Evolutionary conservation across 30 jellyfish, hydroid and myxozoan species (phyloP).

Genomic region (Hydra vulgaris): DNA sequence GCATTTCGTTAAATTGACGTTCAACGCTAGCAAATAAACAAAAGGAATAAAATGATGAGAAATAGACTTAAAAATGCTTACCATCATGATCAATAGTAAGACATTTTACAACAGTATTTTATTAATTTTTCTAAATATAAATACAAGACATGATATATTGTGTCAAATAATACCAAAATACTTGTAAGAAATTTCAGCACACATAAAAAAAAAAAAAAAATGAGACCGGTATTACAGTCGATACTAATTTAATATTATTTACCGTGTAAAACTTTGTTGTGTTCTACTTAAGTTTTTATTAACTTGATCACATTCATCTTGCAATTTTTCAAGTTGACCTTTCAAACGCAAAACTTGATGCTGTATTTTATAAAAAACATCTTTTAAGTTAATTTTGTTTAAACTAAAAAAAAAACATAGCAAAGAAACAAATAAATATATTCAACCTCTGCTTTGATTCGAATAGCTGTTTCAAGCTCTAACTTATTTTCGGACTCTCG

Average conservation of each 20-base stretch:
- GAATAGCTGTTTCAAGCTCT: slow-evolving; percentile 58
- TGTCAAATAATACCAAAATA: too few species aligned
- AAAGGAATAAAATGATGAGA: not conserved
- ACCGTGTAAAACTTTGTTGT: slow-evolving; percentile 61
- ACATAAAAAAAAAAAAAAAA: too few species aligned
- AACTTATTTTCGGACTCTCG: slow-evolving; percentile 73
- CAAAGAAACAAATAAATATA: not conserved
- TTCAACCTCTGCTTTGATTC: slow-evolving; percentile 75
- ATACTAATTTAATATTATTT: slow-evolving; percentile 13
- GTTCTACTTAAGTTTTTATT: slow-evolving; percentile 56
- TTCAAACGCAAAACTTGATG: slow-evolving; percentile 77
- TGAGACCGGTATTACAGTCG: too few species aligned
- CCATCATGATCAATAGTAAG: too few species aligned
- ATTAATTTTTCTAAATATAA: too few species aligned
- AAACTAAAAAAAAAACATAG: not conserved
- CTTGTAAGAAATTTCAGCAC: too few species aligned
- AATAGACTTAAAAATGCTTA: not conserved
- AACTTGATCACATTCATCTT: slow-evolving; percentile 67
- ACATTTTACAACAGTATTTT: too few species aligned
- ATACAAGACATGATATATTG: too few species aligned
- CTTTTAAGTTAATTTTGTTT: not conserved
- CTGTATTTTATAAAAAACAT: slow-evolving; percentile 15
- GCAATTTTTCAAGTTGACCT: slow-evolving; percentile 51
- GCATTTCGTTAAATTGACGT: slow-evolving; percentile 53
- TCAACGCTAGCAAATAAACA: slow-evolving; percentile 31